A percentile compares a stretch with the other conserved stretches of the same genome.
Evolutionary conservation across 92 coral and sea anemone genomes (phyloP).

Genomic region (Actinernus sp.): DNA sequence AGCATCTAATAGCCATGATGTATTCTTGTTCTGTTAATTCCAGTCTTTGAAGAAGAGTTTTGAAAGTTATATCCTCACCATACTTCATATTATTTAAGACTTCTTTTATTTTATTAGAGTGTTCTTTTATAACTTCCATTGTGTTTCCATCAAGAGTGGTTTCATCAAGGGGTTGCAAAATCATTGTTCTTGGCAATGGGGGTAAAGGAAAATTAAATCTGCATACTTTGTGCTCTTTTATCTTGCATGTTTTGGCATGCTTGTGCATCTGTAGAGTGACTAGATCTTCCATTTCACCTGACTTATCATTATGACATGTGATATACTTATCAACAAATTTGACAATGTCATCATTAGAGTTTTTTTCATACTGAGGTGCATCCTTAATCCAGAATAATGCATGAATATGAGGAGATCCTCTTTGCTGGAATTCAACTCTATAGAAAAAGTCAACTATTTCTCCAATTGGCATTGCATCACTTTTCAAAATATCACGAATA

Average conservation of each 20-base stretch:
- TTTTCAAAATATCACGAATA: slow-evolving; percentile 47
- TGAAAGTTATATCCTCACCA: slow-evolving; percentile 49
- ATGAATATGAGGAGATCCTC: slow-evolving; percentile 73
- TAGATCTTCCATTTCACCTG: slow-evolving; percentile 37
- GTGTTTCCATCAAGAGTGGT: slow-evolving; percentile 10
- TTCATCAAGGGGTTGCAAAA: slow-evolving; percentile 40
- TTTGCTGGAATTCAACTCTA: slow-evolving; percentile 72
- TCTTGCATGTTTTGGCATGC: slow-evolving; percentile 74
- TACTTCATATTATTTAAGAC: slow-evolving; percentile 26
- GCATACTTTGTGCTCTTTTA: slow-evolving; percentile 33
- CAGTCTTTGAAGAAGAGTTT: slow-evolving; percentile 31
- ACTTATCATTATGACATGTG: slow-evolving; percentile 27
- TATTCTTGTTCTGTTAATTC: slow-evolving; percentile 41
- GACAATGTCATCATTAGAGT: slow-evolving; percentile 22
- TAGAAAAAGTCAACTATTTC: slow-evolving; percentile 58
- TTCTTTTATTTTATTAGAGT: slow-evolving; percentile 30
- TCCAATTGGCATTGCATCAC: slow-evolving; percentile 55
- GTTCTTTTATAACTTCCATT: slow-evolving; percentile 10
- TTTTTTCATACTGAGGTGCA: slow-evolving; percentile 46
- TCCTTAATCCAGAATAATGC: slow-evolving; percentile 55
- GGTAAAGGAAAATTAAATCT: slow-evolving; percentile 72
- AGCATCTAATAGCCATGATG: slow-evolving; percentile 39
- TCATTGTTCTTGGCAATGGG: slow-evolving; percentile 60
- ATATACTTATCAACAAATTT: slow-evolving; percentile 63
- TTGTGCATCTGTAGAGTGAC: slow-evolving; percentile 54